Percentiles rank a stretch among this genome's conserved stretches.
Evolutionary conservation across 2,888 invertebrate species (phyloP).

Genomic region (Onthophagus sagittarius): DNA sequence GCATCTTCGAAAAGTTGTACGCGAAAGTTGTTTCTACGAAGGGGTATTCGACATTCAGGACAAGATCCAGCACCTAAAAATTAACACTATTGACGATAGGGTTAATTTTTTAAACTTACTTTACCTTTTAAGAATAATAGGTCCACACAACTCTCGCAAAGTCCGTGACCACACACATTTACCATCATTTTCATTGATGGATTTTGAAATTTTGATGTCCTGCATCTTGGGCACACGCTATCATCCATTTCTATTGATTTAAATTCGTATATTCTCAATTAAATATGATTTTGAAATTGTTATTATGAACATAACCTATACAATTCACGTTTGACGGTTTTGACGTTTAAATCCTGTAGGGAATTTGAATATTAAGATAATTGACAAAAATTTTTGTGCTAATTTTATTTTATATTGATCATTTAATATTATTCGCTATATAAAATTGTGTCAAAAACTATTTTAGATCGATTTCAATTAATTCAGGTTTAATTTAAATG

Average conservation of each 20-base stretch:
- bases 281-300: not conserved
- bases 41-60: slow-evolving; percentile 86
- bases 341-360: not conserved
- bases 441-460: too few species aligned
- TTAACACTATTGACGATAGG: not conserved
- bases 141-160: slow-evolving; percentile 98
- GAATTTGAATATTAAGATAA: not conserved
- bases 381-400: not conserved
- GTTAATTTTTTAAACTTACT: too few species aligned
- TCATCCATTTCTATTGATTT: slow-evolving; percentile 62
- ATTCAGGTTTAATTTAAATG: too few species aligned
- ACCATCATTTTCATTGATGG: slow-evolving; percentile 96
- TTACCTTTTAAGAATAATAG: slow-evolving; percentile 90
- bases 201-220: slow-evolving; percentile 95
- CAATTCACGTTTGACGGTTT: not conserved
- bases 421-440: not conserved
- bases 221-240: slow-evolving; percentile 91
- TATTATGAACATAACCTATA: slow-evolving; percentile 3
- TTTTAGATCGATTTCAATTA: too few species aligned
- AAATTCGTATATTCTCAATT: not conserved
- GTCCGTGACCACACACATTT: slow-evolving; percentile 95
- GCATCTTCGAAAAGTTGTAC: slow-evolving; percentile 96
- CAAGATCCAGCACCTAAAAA: slow-evolving; percentile 64
- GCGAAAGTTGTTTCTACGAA: slow-evolving; percentile 86
- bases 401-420: not conserved